phyloP scores from a whole-genome alignment of 1,140 invertebrate genomes.

The Polypedilum pembai region DNA sequence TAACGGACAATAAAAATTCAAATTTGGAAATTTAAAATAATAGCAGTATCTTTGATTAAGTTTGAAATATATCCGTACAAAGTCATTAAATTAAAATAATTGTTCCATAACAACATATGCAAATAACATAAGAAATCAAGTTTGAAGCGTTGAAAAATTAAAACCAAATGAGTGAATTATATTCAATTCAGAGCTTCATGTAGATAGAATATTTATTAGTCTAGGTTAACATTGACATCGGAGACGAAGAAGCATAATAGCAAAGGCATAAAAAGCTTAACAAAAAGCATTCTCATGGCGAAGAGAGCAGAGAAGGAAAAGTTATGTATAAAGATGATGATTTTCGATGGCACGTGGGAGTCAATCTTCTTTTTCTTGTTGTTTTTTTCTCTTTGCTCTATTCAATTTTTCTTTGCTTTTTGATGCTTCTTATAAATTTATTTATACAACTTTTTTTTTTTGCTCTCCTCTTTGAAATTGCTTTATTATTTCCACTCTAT shows the following conservation, averaged over 20 bases:
- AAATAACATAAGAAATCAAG: no score
- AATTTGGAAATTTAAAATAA: no score
- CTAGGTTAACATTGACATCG: background rate
- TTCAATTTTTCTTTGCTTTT: background rate
- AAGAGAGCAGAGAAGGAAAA: background rate
- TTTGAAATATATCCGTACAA: no score
- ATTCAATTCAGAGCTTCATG: constrained; percentile 9
- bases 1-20: no score
- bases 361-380: background rate
- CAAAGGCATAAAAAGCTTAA: background rate
- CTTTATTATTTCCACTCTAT: constrained; percentile 21
- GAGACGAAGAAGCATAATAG: background rate
- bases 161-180: constrained; percentile 22
- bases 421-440: constrained; percentile 7
- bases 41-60: no score
- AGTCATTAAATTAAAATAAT: no score
- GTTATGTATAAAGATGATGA: constrained; percentile 3
- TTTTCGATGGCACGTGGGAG: constrained; percentile 22
- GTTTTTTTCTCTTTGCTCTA: background rate
- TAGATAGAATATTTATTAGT: background rate
- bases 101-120: no score
- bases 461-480: background rate
- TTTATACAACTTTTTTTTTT: background rate
- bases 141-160: constrained; percentile 22
- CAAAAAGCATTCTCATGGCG: background rate